Evolutionary conservation across 2,113 vertebrate genomes (phyloP), one percentile per base, ranked within the genome.

Genomic region (Syngnathus floridae): DNA sequence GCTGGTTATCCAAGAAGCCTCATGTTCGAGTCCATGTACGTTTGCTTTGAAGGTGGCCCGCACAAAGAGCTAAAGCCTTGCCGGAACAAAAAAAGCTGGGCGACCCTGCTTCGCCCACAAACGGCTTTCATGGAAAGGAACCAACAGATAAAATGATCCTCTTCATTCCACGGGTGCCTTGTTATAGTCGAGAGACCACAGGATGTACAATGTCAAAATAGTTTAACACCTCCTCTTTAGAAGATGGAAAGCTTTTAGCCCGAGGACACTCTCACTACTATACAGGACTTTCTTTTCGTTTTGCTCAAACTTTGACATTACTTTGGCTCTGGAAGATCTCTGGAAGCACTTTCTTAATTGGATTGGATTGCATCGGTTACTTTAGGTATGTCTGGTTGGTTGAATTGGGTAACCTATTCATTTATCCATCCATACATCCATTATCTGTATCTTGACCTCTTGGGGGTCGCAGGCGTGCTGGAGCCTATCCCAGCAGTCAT

Each of bases 1-100:
- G 76, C 73, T 8, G 85, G 91, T 89, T 90, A 92, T 84, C 89
- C 84, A 92, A 91, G 91, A 91, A 89, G 88, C 86, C 89, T 91
- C 89, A 92, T 91, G 90, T 91, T 86, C 79, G 77, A 85, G 86
- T 87, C 86, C 87, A 78, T 89, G 87, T 90, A 88, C 86, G 84
- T 86, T 88, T 77, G 85, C 90, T 91, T 91, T 91, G 89, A 91
- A 91, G 90, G 89, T 89, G 83, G 78, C 84, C 73, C 79, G 86
- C 89, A 91, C 86, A 91, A 91, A 90, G 84, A 87, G 83, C 69
- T 74, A 57, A 82, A 89, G 87, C 83, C 82, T 75, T 70, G 77
- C 73, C 84, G 79, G 80, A 88, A 89, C 88, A 90, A 89, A 90
- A 89, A 90, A 88, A 81, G 82, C 76, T 80, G 66, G 74, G 83